These are phyloP conservation scores for Chaenodraco wilsoni DNA, from an alignment of 2,797 vertebrate species.

Conservation along the genomic window DNA sequence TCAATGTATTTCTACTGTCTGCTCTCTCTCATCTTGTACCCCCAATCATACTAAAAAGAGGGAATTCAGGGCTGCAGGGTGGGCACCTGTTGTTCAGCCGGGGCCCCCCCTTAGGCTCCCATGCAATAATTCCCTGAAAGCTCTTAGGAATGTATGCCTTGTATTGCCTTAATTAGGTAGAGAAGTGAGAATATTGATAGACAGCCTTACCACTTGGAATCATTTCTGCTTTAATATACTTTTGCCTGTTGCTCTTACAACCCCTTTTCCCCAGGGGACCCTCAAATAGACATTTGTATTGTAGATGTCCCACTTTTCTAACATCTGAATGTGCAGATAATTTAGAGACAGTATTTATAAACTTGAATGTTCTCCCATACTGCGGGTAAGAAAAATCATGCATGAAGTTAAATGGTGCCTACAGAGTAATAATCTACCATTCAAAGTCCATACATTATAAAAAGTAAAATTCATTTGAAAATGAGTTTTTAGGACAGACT, in stretches of 20 bases:
- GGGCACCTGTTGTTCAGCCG: slow-evolving; percentile 28
- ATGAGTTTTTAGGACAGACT: background rate
- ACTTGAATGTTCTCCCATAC: background rate
- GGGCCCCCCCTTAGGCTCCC: background rate
- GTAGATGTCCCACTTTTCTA: background rate
- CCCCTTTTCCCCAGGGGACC: background rate
- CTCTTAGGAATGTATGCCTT: background rate
- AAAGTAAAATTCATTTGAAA: background rate
- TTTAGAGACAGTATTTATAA: background rate
- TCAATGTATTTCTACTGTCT: background rate
- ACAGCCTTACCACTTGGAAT: background rate
- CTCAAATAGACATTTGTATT: background rate
- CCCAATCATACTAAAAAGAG: background rate
- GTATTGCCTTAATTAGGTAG: background rate
- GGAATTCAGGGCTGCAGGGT: background rate
- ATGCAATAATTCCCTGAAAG: background rate
- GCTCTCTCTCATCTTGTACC: background rate
- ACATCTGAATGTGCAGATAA: background rate
- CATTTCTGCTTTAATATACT: background rate
- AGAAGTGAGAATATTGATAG: background rate
- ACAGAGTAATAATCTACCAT: background rate
- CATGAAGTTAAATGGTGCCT: background rate
- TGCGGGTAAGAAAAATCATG: background rate
- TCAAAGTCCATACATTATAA: background rate
- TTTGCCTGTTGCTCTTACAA: background rate